Conservation (phyloP, 2,888 invertebrate species). For the Venusia cambrica region DNA sequence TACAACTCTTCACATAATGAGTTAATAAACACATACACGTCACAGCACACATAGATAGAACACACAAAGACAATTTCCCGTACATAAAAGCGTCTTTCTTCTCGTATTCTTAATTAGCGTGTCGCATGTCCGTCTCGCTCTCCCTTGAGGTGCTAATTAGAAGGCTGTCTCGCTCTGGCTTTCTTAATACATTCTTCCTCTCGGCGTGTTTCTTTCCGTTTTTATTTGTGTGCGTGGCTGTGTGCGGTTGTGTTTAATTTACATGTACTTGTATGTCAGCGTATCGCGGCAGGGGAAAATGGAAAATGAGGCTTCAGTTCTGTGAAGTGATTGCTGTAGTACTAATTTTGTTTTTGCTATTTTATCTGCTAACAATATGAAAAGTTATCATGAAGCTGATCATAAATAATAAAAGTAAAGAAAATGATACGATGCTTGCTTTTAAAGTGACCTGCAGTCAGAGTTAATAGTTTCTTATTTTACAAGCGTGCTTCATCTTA, state of each 20-base stretch:
- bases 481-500: too few relatives aligned
- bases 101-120: slow-evolving; percentile 87
- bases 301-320: slow-evolving; percentile 21
- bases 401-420: too few relatives aligned
- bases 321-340: background rate
- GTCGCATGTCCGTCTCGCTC: slow-evolving; percentile 69
- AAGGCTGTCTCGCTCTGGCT: slow-evolving; percentile 76
- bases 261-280: slow-evolving; percentile 79
- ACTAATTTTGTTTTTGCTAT: background rate
- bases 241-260: slow-evolving; percentile 80
- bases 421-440: too few relatives aligned
- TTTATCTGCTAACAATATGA: too few relatives aligned
- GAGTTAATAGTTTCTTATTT: too few relatives aligned
- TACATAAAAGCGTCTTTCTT: slow-evolving; percentile 83
- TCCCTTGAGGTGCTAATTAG: slow-evolving; percentile 69
- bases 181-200: slow-evolving; percentile 82
- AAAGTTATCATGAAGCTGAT: too few relatives aligned
- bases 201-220: slow-evolving; percentile 79
- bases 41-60: slow-evolving; percentile 54
- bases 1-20: slow-evolving; percentile 80
- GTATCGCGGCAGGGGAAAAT: slow-evolving; percentile 53
- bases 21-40: slow-evolving; percentile 71
- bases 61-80: slow-evolving; percentile 55
- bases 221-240: slow-evolving; percentile 81
- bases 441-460: too few relatives aligned